A percentile compares a stretch with the other conserved stretches of the same genome.
These are phyloP conservation scores for Petrocephalus microphthalmus DNA, from an alignment of 2,113 vertebrate species.

Conservation along the genomic window DNA sequence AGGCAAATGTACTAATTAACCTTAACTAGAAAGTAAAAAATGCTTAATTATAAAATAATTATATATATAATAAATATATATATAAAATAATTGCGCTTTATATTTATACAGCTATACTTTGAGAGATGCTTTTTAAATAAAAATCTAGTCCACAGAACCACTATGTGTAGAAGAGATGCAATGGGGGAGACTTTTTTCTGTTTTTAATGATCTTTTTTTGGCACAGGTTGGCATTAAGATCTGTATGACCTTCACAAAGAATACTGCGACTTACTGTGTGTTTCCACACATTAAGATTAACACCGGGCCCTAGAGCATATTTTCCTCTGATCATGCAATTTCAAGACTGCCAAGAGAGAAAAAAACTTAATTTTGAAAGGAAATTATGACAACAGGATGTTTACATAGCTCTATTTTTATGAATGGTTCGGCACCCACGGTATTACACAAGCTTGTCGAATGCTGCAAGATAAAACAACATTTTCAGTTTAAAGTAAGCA, in stretches of 20 bases:
- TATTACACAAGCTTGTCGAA: background rate
- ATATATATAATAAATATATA: no score
- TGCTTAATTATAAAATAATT: no score
- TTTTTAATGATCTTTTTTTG: background rate
- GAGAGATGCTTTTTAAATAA: background rate
- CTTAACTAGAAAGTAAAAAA: background rate
- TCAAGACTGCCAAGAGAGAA: background rate
- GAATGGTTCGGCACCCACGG: background rate
- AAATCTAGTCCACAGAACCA: background rate
- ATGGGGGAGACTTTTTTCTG: background rate
- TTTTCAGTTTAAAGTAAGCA: background rate
- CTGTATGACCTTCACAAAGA: background rate
- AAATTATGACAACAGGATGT: slow-evolving; percentile 13
- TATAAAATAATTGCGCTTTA: no score
- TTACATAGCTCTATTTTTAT: slow-evolving; percentile 17
- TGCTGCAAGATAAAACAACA: background rate
- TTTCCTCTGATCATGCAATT: slow-evolving; percentile 4
- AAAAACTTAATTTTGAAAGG: slow-evolving; percentile 1
- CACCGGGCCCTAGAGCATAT: background rate
- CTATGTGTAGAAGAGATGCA: background rate
- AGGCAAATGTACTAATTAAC: background rate
- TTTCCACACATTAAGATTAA: slow-evolving; percentile 12
- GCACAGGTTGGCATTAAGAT: background rate
- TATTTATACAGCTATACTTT: background rate
- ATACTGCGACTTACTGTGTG: background rate